Evolutionary conservation across 2,888 invertebrate species (phyloP).

Genomic region (Odontomyia ornata): DNA sequence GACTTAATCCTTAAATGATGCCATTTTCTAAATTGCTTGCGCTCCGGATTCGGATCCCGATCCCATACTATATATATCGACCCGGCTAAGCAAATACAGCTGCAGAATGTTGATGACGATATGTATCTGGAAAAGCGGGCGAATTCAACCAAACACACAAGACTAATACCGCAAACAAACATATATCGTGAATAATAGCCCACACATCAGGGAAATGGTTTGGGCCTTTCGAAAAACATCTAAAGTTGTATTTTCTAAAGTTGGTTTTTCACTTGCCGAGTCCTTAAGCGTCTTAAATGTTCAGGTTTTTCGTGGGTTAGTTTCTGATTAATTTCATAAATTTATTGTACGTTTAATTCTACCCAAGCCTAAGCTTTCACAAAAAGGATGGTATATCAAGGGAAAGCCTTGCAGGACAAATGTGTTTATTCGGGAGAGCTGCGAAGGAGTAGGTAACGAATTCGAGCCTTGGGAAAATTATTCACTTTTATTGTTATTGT

Average conservation of each 20-base stretch:
- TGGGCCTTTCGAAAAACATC: conserved; percentile 35
- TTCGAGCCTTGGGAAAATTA: conserved; percentile 48
- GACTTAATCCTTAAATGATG: conserved; percentile 50
- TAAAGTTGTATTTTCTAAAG: neutral
- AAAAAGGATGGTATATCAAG: neutral
- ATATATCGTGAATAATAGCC: conserved; percentile 47
- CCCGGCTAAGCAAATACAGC: conserved; percentile 18
- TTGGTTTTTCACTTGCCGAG: neutral
- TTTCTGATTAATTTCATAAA: conserved; percentile 51
- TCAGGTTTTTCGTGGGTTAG: conserved; percentile 29
- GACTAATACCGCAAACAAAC: neutral
- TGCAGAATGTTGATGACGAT: neutral
- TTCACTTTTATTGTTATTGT: conserved; percentile 51
- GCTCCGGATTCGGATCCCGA: conserved; percentile 30
- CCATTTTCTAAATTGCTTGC: conserved; percentile 50
- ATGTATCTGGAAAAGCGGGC: neutral
- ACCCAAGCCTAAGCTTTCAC: conserved; percentile 19
- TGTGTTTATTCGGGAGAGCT: neutral
- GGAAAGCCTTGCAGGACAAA: neutral
- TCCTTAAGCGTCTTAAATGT: conserved; percentile 9
- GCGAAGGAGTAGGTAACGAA: conserved; percentile 4
- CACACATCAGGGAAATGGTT: conserved; percentile 46
- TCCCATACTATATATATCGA: conserved; percentile 10
- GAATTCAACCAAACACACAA: neutral
- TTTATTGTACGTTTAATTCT: conserved; percentile 50